phyloP scores from a whole-genome alignment of 2,797 vertebrate genomes.

The Aythya fuligula region DNA sequence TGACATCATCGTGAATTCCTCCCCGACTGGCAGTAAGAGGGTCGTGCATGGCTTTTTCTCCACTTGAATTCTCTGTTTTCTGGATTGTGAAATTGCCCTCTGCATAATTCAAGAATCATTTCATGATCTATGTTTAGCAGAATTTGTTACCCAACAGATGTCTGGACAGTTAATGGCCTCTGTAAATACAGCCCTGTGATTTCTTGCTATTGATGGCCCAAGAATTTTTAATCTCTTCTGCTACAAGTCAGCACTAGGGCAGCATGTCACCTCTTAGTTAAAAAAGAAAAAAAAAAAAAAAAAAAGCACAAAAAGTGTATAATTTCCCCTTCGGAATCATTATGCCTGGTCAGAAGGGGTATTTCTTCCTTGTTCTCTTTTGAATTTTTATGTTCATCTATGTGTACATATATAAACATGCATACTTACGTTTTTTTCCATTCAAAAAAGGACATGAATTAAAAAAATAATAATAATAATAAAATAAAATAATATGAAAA shows the following conservation, averaged over 20 bases:
- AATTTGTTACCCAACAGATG: slow-evolving; percentile 69
- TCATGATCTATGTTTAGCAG: slow-evolving; percentile 59
- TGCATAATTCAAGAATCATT: slow-evolving; percentile 42
- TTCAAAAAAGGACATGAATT: background rate
- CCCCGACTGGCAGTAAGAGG: slow-evolving; percentile 20
- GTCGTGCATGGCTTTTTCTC: slow-evolving; percentile 32
- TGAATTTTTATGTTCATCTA: background rate
- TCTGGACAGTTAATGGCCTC: slow-evolving; percentile 58
- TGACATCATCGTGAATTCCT: background rate
- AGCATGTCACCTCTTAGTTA: background rate
- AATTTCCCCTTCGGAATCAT: background rate
- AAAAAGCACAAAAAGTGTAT: background rate
- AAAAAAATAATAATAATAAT: background rate
- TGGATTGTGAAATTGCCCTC: slow-evolving; percentile 62
- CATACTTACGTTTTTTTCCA: background rate
- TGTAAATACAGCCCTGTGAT: slow-evolving; percentile 46
- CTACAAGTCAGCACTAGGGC: slow-evolving; percentile 12
- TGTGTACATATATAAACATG: fast-evolving
- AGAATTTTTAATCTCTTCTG: slow-evolving; percentile 48
- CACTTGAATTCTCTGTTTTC: slow-evolving; percentile 60
- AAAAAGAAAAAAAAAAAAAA: slow-evolving; percentile 8
- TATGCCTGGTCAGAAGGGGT: background rate
- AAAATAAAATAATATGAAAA: background rate
- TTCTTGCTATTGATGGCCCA: slow-evolving; percentile 50
- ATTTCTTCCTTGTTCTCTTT: background rate